Base-by-base conservation (phyloP, 1,140 invertebrate genomes). In the Drosophila orosa region DNA sequence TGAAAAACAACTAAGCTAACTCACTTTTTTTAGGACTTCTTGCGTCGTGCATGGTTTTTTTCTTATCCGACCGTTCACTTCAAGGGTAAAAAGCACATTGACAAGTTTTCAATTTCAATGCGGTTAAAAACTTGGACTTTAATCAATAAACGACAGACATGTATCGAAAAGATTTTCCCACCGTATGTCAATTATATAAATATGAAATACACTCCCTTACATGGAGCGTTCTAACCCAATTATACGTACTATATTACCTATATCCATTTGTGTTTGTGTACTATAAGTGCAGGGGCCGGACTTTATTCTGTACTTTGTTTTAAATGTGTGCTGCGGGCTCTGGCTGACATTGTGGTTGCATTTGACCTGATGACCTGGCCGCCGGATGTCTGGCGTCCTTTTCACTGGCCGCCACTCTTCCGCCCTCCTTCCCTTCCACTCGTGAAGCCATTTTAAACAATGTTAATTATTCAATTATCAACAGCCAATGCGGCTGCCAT, bases 391-490 rank as follows among this genome's bases (percentile, higher is more conserved):
- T 72, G 56, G 78, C 48, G 33, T 6, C 27, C 19, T 35, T 57
- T 52, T 52, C 48, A 52, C 47, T 50, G n/a, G 27, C 17, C 17
- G 9, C 31, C 50, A 37, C 58, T 27, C 33, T 17, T 24, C 39
- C 27, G 22, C 24, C 19, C 55, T n/a, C 17, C 5, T n/a, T 22
- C 12, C 57, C 27, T 13, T 22, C 52, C 65, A 37, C 69, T 52
- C 63, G 39, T 55, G 56, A 62, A 58, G 78, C 66, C 76, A 79
- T 87, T 89, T 89, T 90, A 80, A 89, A 89, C 84, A 89, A 78
- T 84, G 84, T 89, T 89, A 89, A 89, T 89, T 89, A 89, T 89
- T 89, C 84, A 89, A 89, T 89, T 89, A 89, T 78, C 84, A 89
- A 89, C 80, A 80, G 80, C 60, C 84, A 87, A 80, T 87, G 79